Evolutionary conservation across 2,113 vertebrate genomes (phyloP).

Genomic region (Scortum barcoo): DNA sequence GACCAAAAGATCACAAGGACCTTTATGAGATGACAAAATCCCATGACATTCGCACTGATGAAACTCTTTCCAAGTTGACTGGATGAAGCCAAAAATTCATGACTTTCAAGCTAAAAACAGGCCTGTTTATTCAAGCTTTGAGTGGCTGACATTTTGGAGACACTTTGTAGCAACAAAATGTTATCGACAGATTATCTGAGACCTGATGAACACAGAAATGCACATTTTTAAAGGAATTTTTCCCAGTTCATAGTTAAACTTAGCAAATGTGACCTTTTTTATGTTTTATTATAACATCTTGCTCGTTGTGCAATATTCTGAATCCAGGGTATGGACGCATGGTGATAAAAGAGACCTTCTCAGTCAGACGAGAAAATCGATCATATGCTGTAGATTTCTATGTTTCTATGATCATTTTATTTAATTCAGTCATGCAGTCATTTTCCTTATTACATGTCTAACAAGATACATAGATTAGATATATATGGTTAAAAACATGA

Average conservation of each 20-base stretch:
- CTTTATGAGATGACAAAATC: conserved; percentile 40
- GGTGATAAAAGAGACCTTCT: neutral
- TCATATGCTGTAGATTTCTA: neutral
- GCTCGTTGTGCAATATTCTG: neutral
- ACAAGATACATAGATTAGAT: neutral
- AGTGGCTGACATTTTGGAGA: conserved; percentile 3
- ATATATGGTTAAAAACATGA: neutral
- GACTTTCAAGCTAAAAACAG: conserved; percentile 18
- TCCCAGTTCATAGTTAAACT: neutral
- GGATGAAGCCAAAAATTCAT: conserved; percentile 28
- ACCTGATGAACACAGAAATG: neutral
- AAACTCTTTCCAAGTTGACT: conserved; percentile 41
- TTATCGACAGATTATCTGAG: conserved; percentile 1
- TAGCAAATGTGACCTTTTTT: neutral
- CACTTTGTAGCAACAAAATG: neutral
- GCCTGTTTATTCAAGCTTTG: neutral
- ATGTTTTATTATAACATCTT: neutral
- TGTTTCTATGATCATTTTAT: neutral
- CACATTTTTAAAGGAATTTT: too few species aligned
- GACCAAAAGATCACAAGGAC: conserved; percentile 35
- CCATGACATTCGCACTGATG: conserved; percentile 37
- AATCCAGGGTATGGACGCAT: neutral
- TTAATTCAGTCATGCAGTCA: neutral
- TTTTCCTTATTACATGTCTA: neutral
- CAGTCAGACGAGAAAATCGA: too few species aligned